Evolutionary conservation across 2,797 vertebrate genomes (phyloP).

Genomic region (Salmo trutta): DNA sequence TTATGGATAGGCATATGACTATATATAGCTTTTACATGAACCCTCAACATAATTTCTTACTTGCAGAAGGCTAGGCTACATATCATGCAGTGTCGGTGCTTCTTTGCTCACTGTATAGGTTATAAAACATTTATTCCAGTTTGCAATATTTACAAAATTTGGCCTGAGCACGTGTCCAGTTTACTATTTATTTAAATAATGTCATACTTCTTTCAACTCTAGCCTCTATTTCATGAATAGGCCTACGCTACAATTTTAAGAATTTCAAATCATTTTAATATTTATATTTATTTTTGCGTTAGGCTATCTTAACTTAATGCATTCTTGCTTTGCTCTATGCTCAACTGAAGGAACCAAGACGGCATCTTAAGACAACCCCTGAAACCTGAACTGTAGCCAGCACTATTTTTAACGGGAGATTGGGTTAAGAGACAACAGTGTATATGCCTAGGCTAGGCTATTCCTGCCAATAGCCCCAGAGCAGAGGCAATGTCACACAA

Average conservation of each 20-base stretch:
- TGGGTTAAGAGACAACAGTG: conserved; percentile 39
- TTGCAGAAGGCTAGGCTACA: conserved; percentile 2
- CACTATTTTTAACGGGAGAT: conserved; percentile 67
- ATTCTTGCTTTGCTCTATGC: background rate
- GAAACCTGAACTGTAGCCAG: conserved; percentile 62
- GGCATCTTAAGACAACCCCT: conserved; percentile 30
- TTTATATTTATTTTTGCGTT: background rate
- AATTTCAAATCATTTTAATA: background rate
- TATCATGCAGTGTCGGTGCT: background rate
- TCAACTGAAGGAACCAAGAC: background rate
- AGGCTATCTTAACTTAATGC: background rate
- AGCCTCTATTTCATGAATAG: no score
- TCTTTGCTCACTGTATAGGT: background rate
- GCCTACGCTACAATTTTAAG: conserved; percentile 16
- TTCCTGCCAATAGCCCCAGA: background rate
- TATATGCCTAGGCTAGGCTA: conserved; percentile 25
- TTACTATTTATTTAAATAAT: no score
- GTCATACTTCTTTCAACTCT: no score
- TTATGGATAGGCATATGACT: conserved; percentile 79
- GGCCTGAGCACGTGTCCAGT: no score
- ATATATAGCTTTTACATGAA: conserved; percentile 80
- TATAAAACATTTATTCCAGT: no score
- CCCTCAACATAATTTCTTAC: conserved; percentile 46
- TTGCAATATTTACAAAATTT: no score
- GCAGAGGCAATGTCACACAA: background rate